phyloP scores from a whole-genome alignment of 2,888 invertebrate species.

The Holacanthella duospinosa region DNA sequence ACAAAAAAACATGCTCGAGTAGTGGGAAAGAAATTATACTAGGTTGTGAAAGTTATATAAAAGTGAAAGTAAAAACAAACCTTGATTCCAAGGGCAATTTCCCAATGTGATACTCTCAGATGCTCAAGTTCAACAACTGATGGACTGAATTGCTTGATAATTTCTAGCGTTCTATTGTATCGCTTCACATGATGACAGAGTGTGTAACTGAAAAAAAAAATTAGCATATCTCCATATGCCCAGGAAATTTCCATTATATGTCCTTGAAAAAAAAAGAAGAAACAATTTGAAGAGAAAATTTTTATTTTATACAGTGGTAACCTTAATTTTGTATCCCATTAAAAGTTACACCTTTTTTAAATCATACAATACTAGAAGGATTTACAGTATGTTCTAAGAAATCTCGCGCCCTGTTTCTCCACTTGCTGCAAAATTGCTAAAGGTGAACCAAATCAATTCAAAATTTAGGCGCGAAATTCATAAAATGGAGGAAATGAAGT shows the following conservation, averaged over 20 bases:
- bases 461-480: too few relatives aligned
- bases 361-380: too few relatives aligned
- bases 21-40: background rate
- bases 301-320: too few relatives aligned
- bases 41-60: too few relatives aligned
- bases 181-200: background rate
- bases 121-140: slow-evolving; percentile 12
- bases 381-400: too few relatives aligned
- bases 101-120: slow-evolving; percentile 16
- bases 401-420: too few relatives aligned
- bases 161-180: background rate
- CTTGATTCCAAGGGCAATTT: slow-evolving; percentile 18
- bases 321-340: too few relatives aligned
- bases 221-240: slow-evolving; percentile 7
- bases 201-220: slow-evolving; percentile 1
- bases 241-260: background rate
- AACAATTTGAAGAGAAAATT: background rate
- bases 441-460: too few relatives aligned
- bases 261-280: background rate
- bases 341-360: too few relatives aligned
- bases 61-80: slow-evolving; percentile 3
- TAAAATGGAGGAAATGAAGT: too few relatives aligned
- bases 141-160: background rate
- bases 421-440: too few relatives aligned
- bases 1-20: background rate